Percentiles rank a stretch among this genome's conserved stretches.
These are phyloP conservation scores for Galemys pyrenaicus DNA, from an alignment of 2,113 vertebrate genomes.

Conservation along the genomic window DNA sequence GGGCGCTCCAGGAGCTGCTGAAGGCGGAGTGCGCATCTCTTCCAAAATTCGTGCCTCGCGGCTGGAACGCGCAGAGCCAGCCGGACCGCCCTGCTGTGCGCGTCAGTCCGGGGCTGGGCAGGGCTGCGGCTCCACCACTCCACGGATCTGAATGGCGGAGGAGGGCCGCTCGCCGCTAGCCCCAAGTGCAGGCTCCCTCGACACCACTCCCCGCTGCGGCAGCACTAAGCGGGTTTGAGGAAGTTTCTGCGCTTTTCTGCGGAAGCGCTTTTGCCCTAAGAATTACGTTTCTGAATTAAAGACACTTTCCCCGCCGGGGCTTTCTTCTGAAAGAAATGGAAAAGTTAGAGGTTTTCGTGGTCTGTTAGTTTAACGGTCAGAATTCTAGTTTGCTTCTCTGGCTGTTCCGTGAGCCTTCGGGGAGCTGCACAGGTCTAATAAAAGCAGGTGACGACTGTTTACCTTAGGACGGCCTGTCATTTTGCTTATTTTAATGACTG, in stretches of 20 bases:
- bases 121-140: no score
- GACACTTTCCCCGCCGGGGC: accelerated
- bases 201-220: no score
- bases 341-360: not conserved
- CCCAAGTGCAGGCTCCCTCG: no score
- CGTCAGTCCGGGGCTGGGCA: no score
- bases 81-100: no score
- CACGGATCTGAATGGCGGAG: no score
- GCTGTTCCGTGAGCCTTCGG: not conserved
- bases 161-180: no score
- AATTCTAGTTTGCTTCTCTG: not conserved
- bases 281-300: conserved; percentile 60
- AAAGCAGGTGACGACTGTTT: not conserved
- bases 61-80: not conserved
- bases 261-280: conserved; percentile 12
- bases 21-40: not conserved
- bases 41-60: not conserved
- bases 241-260: not conserved
- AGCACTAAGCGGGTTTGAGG: not conserved
- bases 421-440: not conserved
- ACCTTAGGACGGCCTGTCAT: not conserved
- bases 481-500: not conserved
- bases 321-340: no score
- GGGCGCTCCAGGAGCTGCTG: no score
- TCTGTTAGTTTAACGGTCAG: not conserved